Evolutionary conservation across 2,888 invertebrate genomes (phyloP), one percentile per base, ranked within the genome.

Genomic region (Rambutsinella grinnellia): DNA sequence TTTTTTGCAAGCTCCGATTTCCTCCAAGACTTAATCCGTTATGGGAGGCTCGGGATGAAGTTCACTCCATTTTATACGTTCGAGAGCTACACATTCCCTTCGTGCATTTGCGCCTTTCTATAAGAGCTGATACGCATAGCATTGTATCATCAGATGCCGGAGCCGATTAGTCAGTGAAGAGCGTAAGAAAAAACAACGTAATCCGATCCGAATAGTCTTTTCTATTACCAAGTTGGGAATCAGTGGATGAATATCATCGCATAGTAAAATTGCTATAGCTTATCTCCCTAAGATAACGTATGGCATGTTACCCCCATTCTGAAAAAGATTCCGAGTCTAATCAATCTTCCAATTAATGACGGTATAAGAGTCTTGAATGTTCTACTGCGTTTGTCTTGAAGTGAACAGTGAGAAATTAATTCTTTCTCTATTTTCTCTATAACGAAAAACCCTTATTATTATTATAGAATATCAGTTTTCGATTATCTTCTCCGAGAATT

Each of bases 21-120:
- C 62, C 10, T 62, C 75, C 56, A 56, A 28, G 2, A 67, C 75
- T 49, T 21, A 62, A 56, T 56, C n/a, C 57, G 75, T 68, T 75
- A 75, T 75, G 75, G 56, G 49, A 62, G 49, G 60, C 47, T 75
- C 54, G 28, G 75, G 61, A 56, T 62, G 44, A 56, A 66, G 56
- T 60, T 57, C 67, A 68, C 66, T 66, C 60, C 62, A 75, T 75
- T 75, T 75, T 75, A 75, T 75, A 75, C 75, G 75, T 68, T 75
- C 75, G 67, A 68, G 62, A 68, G 63, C n/a, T n/a, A 67, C 65
- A 36, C 76, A 76, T 76, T 76, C 75, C 75, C 67, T 26, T 54
- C 74, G 61, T 74, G 74, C 74, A 61, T 17, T 66, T 56, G 23
- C 24, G 54, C 44, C 49, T 66, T 24, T 53, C 70, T 5, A 5